A percentile compares a stretch with the other conserved stretches of the same genome.
Conservation (phyloP, 2,888 invertebrate genomes). For the Drosophila anceps region DNA sequence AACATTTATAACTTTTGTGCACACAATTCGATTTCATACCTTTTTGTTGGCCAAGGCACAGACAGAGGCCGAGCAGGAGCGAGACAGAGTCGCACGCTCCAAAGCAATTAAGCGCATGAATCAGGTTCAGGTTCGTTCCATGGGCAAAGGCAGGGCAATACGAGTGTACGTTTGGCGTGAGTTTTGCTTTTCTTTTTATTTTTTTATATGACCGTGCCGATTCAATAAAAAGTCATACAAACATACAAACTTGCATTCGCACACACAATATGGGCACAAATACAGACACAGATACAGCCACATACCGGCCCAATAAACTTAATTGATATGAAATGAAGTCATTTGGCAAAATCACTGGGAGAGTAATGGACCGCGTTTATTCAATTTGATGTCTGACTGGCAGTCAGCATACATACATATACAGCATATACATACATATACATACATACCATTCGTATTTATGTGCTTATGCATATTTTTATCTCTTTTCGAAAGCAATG, state of each 20-base stretch:
- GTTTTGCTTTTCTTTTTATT: slow-evolving; percentile 32
- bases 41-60: slow-evolving; percentile 48
- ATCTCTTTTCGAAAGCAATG: slow-evolving; percentile 59
- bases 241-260: slow-evolving; percentile 25
- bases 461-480: slow-evolving; percentile 52
- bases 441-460: slow-evolving; percentile 12
- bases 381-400: slow-evolving; percentile 77
- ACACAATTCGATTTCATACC: slow-evolving; percentile 77
- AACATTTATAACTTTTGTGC: slow-evolving; percentile 67
- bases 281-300: slow-evolving; percentile 19
- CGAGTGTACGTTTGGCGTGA: slow-evolving; percentile 32
- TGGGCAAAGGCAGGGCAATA: slow-evolving; percentile 64
- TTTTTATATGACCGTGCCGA: slow-evolving; percentile 40
- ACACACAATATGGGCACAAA: slow-evolving; percentile 11
- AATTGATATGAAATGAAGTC: slow-evolving; percentile 85
- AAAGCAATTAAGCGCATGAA: slow-evolving; percentile 83
- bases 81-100: slow-evolving; percentile 72
- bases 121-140: slow-evolving; percentile 77
- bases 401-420: slow-evolving; percentile 29
- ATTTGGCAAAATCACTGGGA: slow-evolving; percentile 80
- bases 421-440: neutral
- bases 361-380: slow-evolving; percentile 75
- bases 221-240: slow-evolving; percentile 55
- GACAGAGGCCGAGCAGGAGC: slow-evolving; percentile 10
- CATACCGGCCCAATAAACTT: slow-evolving; percentile 76